phyloP scores from a whole-genome alignment of 2,113 vertebrate species.

The Sus scrofa region DNA sequence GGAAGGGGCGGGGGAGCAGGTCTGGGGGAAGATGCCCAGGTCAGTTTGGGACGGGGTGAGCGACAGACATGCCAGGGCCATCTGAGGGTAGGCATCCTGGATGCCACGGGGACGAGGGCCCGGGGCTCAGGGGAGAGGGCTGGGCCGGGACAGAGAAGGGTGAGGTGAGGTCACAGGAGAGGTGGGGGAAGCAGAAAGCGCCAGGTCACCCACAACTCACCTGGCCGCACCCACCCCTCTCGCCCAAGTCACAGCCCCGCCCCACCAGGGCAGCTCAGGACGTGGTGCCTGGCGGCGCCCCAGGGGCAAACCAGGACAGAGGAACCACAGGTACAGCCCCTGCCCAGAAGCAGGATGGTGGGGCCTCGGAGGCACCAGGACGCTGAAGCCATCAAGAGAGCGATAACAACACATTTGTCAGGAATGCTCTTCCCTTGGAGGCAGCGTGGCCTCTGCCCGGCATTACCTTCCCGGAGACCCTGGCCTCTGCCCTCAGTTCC shows the following conservation, averaged over 20 bases:
- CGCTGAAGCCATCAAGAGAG: neutral
- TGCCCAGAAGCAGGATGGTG: neutral
- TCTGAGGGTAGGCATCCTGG: neutral
- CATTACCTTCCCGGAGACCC: neutral
- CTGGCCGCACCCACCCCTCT: neutral
- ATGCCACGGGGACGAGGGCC: neutral
- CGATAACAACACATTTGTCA: neutral
- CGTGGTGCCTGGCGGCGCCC: rapidly evolving
- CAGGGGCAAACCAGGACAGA: neutral
- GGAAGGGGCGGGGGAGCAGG: too few species aligned
- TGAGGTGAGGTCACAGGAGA: conserved; percentile 20
- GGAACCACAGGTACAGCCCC: neutral
- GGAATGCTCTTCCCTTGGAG: rapidly evolving
- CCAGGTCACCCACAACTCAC: neutral
- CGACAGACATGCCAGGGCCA: neutral
- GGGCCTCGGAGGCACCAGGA: neutral
- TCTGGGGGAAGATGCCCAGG: neutral
- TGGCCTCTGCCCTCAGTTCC: neutral
- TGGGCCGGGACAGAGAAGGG: conserved; percentile 2
- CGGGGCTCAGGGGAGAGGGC: neutral
- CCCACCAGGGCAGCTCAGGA: conserved; percentile 61
- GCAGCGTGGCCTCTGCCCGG: rapidly evolving
- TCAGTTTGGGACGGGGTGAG: neutral
- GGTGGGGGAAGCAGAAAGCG: neutral
- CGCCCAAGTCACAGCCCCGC: neutral